Evolutionary conservation across 2,797 vertebrate species (phyloP), one percentile per base, ranked within the genome.

Genomic region (Chloroceryle inda): DNA sequence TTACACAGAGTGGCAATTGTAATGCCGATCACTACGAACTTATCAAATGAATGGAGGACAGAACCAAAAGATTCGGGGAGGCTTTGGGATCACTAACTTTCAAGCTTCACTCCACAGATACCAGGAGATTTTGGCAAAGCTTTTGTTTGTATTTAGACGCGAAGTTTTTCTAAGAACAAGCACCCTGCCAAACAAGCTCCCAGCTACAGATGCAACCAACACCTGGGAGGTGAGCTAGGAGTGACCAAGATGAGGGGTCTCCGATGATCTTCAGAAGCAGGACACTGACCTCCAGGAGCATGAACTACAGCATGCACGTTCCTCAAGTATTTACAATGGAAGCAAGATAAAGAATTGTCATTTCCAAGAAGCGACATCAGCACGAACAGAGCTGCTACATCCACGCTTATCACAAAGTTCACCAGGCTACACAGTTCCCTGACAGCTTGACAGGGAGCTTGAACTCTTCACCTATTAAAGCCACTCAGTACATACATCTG

Each of bases 11-110:
- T 0, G 10, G 0, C 1, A 3, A 69, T 4, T 20, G 40, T 40
- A 75, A 62, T 1, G 0, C 22, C 1, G 0, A 22, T 31, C 55
- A 53, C 53, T 10, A 5, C 17, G 40, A 79, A 50, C 2, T 0
- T 2, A 13, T 0, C 19, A 12, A 76, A 75, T 72, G 69, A 86
- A 90, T 2, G 11, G 58, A 81, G 9, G 20, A 20, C 29, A 68
- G n/a, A 75, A 58, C 14, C 1, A 1, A 66, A 24, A 59, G 37
- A 50, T 31, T 18, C 0, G 0, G 6, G 35, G 55, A 78, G 22
- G 26, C 50, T 67, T 38, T 7, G 4, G 11, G 24, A 45, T 8
- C 2, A 2, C n/a, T 26, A 10, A 35, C 50, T 91, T 47, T 37
- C 20, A 66, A 59, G 58, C 31, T 78, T 64, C 86, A 73, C 85